Percentiles rank a stretch among this genome's conserved stretches.
Conservation (phyloP, 2,113 vertebrate species). For the Tenrec ecaudatus region DNA sequence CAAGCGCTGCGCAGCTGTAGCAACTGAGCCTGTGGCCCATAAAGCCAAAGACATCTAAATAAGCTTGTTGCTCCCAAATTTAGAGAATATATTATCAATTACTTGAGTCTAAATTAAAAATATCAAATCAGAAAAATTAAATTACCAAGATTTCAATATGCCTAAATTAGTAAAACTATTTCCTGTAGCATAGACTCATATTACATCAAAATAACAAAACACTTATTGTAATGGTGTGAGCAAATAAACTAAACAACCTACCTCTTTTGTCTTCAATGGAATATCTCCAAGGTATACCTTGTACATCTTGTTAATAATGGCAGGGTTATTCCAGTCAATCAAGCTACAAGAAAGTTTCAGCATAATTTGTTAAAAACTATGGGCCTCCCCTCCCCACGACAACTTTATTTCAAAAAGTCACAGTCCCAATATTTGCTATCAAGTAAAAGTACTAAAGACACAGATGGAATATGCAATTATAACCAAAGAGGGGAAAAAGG, state of each 20-base stretch:
- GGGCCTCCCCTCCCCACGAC: neutral
- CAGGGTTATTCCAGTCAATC: constrained; percentile 98
- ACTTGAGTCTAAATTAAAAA: constrained; percentile 23
- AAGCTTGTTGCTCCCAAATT: neutral
- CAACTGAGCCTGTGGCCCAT: neutral
- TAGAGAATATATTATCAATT: neutral
- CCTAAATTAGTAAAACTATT: neutral
- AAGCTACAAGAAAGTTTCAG: constrained; percentile 88
- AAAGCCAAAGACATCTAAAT: constrained; percentile 5
- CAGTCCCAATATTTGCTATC: constrained; percentile 49
- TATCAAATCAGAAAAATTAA: constrained; percentile 27
- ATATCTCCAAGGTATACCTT: constrained; percentile 99
- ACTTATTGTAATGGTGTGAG: neutral
- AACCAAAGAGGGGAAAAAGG: neutral
- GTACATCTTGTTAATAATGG: constrained; percentile 98
- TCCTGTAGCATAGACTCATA: neutral
- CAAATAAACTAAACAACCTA: constrained; percentile 82
- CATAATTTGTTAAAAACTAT: constrained; percentile 57
- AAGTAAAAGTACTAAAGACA: constrained; percentile 51
- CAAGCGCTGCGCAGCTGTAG: neutral
- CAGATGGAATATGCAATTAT: neutral
- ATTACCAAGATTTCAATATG: neutral
- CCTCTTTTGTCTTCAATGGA: constrained; percentile 98
- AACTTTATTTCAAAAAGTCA: constrained; percentile 47
- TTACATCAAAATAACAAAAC: constrained; percentile 27